A percentile compares a stretch with the other conserved stretches of the same genome.
Conservation (phyloP, 2,797 vertebrate genomes). For the Leptodactylus fallax region DNA sequence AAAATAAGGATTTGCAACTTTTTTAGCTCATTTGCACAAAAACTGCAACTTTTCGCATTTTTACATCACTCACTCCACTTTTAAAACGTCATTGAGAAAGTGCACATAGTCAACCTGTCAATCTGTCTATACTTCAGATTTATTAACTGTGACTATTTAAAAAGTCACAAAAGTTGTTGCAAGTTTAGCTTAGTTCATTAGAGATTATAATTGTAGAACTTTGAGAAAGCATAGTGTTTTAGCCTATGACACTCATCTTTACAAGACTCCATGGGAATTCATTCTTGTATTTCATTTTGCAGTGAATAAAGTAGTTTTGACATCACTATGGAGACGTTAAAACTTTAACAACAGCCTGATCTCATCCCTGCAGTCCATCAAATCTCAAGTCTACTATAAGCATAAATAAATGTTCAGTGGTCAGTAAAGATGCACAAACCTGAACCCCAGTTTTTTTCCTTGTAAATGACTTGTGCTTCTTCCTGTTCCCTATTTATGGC, state of each 20-base stretch:
- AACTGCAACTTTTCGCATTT: too few relatives aligned
- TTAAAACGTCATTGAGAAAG: too few relatives aligned
- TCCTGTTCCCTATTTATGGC: neutral
- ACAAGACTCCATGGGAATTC: neutral
- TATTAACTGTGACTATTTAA: neutral
- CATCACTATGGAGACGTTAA: conserved; percentile 13
- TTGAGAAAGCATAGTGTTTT: neutral
- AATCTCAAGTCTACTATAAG: neutral
- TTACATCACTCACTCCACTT: too few relatives aligned
- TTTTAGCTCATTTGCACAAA: too few relatives aligned
- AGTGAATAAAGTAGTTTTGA: neutral
- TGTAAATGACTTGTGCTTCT: neutral
- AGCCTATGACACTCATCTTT: neutral
- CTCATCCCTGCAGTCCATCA: neutral
- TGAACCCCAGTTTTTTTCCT: neutral
- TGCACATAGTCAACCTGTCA: too few relatives aligned
- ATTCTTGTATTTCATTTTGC: neutral
- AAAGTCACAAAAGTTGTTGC: neutral
- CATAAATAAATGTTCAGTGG: neutral
- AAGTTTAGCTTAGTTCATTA: neutral
- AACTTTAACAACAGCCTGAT: neutral
- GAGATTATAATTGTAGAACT: too few relatives aligned
- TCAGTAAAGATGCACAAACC: neutral
- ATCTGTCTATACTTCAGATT: too few relatives aligned
- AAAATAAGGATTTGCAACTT: too few relatives aligned